Evolutionary conservation across 2,797 vertebrate species (phyloP), one percentile per base, ranked within the genome.

Genomic region (Poeciliopsis infans): DNA sequence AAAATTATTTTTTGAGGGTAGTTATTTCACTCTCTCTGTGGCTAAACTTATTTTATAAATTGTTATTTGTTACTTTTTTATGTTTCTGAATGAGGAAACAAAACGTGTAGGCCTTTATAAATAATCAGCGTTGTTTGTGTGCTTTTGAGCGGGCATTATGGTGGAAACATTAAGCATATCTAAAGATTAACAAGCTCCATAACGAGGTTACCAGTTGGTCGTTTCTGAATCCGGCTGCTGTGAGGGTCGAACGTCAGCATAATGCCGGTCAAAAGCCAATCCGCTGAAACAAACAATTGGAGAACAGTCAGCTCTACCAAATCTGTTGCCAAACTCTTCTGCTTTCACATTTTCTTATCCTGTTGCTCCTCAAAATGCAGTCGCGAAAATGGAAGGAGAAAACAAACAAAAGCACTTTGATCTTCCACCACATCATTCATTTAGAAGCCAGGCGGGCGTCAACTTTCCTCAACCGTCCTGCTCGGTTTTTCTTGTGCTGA

Each of bases 251-350:
- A 43, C 64, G 31, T 82, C 81, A 39, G 81, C 53, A 25, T 79
- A 80, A 82, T 75, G 85, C 84, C 79, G 15, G 57, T 86, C 81
- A 79, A 75, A 79, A 85, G 79, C 79, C 83, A 28, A 53, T 83
- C 78, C 33, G 31, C 76, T 83, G 72, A 85, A 81, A 83, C 69
- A 55, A 79, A 77, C 73, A 49, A 49, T 80, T 77, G 84, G 85
- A 83, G 82, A 87, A 80, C 70, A 89, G 94, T 95, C 92, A 89
- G 91, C 75, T 96, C 95, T 97, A 97, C 97, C 97, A 97, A 97
- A 96, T 94, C 95, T 78, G 85, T 97, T 96, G 96, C 97, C 96
- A 97, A 96, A 92, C 96, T 88, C 6, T 88, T 88, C 83, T 75
- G 86, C 85, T 86, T 83, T 90, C 78, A 75, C 77, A 78, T 83